Evolutionary conservation across 2,888 invertebrate genomes (phyloP), one percentile per base, ranked within the genome.

Genomic region (Tachina lurida): DNA sequence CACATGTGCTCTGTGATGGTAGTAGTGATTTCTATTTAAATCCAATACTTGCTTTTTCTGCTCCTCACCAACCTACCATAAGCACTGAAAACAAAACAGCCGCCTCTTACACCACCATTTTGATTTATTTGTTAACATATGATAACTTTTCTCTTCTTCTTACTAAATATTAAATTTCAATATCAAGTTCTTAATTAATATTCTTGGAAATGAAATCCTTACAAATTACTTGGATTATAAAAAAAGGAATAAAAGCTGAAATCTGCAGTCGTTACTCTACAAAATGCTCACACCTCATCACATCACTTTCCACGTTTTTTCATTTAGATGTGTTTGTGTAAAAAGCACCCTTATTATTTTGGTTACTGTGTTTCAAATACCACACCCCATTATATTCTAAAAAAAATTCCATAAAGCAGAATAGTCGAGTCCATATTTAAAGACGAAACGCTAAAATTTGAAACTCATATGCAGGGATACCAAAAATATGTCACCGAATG

Each of bases 151-250:
- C 15, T 13, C 52, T 68, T 39, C 62, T 15, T 76, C 22, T 62
- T 71, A 73, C 49, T 62, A n/a, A 76, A 73, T 86, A 86, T 86
- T 83, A 76, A 73, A 80, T 86, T 86, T 86, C 83, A 86, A 80
- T 86, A 86, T 80, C 86, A 83, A 83, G 79, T 86, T 86, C 78
- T 83, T 83, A 83, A 86, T 86, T 80, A 86, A 86, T 80, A 76
- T 77, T 76, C 63, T 76, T 73, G 56, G 49, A 76, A 79, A 73
- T 15, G 17, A 83, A 83, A 83, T 73, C 79, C 75, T 75, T 65
- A 80, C 86, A 83, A 86, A 86, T 86, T 86, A 67, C 79, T 76
- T 31, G 79, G 76, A 83, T 83, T 83, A 80, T 63, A 19, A 12
- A 54, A 43, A 54, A 45, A 43, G 1, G n/a, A 47, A 43, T 65